phyloP scores from a whole-genome alignment of 1,140 invertebrate species.

The Zaprionus vittiger region DNA sequence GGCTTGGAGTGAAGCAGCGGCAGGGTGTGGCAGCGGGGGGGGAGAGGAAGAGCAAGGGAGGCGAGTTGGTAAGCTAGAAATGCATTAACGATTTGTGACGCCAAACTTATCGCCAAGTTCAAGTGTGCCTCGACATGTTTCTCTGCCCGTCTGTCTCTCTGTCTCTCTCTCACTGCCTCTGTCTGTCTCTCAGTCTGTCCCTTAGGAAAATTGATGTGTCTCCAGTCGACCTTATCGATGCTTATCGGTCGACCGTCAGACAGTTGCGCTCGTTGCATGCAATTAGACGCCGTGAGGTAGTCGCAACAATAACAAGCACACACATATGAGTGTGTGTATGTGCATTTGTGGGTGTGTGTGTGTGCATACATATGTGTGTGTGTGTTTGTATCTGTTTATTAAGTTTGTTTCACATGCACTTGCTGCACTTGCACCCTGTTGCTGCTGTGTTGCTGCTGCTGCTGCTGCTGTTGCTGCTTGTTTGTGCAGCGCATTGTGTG shows the following conservation, averaged over 20 bases:
- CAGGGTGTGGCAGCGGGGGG: not conserved
- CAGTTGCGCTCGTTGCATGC: constrained; percentile 36
- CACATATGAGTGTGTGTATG: constrained; percentile 6
- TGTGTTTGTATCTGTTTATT: not conserved
- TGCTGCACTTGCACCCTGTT: constrained; percentile 43
- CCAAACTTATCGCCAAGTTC: constrained; percentile 49
- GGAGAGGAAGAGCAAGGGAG: not conserved
- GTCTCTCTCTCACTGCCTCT: not conserved
- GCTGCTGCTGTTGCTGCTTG: constrained; percentile 15
- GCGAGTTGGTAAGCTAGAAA: not conserved
- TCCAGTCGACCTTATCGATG: constrained; percentile 57
- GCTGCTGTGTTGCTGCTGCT: constrained; percentile 11
- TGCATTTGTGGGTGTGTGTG: constrained; percentile 6
- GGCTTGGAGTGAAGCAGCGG: not conserved
- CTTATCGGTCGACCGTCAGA: constrained; percentile 46
- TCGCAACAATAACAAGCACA: constrained; percentile 25
- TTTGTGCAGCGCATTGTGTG: constrained; percentile 22
- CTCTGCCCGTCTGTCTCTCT: not conserved
- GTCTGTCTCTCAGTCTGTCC: not conserved
- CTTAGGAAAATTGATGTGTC: constrained; percentile 40
- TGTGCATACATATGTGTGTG: not conserved
- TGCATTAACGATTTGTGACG: constrained; percentile 20
- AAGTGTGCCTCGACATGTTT: constrained; percentile 12
- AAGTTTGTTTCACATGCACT: constrained; percentile 73
- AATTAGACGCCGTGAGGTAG: constrained; percentile 49